Evolutionary conservation across 37 sponge, comb jelly and placozoan species (phyloP).

Genomic region (Lycopodina hypogea): DNA sequence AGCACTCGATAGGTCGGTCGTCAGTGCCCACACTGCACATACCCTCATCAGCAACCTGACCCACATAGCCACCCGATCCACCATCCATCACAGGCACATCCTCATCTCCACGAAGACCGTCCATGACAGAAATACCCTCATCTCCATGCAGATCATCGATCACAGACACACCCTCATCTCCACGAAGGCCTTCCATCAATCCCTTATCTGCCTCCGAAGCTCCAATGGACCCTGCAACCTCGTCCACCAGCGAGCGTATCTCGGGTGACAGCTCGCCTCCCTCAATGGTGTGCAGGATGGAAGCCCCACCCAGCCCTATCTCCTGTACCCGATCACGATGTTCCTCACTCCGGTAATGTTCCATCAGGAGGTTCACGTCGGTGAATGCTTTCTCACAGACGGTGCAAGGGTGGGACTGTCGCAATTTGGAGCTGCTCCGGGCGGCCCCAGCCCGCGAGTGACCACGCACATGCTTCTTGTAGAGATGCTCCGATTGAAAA

Average conservation of each 20-base stretch:
- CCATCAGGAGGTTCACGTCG: slow-evolving; percentile 24
- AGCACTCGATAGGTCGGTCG: too few relatives aligned
- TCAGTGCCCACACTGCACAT: too few relatives aligned
- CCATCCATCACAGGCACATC: neutral
- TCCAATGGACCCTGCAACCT: slow-evolving; percentile 22
- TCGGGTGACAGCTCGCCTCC: slow-evolving; percentile 11
- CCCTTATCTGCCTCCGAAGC: neutral
- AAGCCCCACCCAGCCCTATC: slow-evolving; percentile 20
- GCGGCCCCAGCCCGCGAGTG: too few relatives aligned
- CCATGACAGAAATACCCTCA: slow-evolving; percentile 8
- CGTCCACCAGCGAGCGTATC: slow-evolving; percentile 34
- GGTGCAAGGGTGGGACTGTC: slow-evolving; percentile 32
- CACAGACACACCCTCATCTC: neutral
- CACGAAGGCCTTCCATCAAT: neutral
- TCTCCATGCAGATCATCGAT: neutral
- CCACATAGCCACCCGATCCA: too few relatives aligned
- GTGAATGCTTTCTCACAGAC: slow-evolving; percentile 36
- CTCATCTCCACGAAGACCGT: neutral
- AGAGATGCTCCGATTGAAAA: slow-evolving; percentile 42
- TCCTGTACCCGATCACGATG: slow-evolving; percentile 35
- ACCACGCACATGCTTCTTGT: slow-evolving; percentile 61
- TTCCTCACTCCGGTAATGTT: slow-evolving; percentile 39
- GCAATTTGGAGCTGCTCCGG: neutral
- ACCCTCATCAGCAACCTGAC: too few relatives aligned
- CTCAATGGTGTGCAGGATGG: slow-evolving; percentile 5